Evolutionary conservation across 2,113 vertebrate species (phyloP).

Genomic region (Phoxinus phoxinus): DNA sequence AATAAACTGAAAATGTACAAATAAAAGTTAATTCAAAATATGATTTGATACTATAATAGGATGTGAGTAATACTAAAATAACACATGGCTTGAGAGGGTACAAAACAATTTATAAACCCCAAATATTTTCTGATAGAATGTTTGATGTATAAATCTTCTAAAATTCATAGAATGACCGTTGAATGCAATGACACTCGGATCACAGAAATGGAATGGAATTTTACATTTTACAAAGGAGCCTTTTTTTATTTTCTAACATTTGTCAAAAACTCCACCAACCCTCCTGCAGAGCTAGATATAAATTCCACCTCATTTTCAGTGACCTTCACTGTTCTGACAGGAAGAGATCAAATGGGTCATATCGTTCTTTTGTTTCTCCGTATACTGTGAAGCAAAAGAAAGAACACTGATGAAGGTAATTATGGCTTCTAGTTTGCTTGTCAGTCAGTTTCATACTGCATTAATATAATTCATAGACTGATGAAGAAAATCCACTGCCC

Average conservation of each 20-base stretch:
- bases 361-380: neutral
- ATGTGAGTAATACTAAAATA: neutral
- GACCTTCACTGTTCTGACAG: conserved; percentile 55
- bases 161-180: neutral
- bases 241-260: conserved; percentile 8
- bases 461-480: too few relatives aligned
- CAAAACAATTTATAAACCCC: neutral
- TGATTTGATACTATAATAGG: neutral
- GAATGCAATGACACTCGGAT: neutral
- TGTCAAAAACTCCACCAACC: neutral
- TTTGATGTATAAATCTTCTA: neutral
- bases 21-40: neutral
- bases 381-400: conserved; percentile 7
- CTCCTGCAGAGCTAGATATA: neutral
- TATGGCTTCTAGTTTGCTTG: conserved; percentile 48
- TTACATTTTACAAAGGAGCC: neutral
- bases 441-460: conserved; percentile 23
- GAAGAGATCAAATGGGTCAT: conserved; percentile 42
- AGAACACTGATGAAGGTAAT: conserved; percentile 60
- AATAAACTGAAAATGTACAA: neutral
- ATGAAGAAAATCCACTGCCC: neutral
- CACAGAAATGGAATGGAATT: neutral
- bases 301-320: conserved; percentile 49
- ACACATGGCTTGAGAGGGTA: neutral
- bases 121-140: neutral